phyloP scores from a whole-genome alignment of 2,113 vertebrate species.

The Lanius ludovicianus region DNA sequence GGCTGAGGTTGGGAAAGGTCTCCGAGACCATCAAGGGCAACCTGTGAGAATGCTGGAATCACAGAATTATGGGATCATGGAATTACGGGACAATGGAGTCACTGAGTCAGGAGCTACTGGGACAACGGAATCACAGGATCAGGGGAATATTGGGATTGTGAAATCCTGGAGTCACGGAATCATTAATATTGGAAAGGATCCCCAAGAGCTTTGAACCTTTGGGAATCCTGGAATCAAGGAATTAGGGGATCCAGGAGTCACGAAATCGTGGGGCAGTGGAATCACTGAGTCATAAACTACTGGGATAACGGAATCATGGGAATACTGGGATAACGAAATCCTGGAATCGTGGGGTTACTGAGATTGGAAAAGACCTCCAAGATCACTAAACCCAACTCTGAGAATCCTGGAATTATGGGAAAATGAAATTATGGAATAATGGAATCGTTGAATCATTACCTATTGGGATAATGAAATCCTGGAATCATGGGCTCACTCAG shows the following conservation, averaged over 20 bases:
- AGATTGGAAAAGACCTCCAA: too few species aligned
- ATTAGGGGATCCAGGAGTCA: background rate
- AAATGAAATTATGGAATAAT: too few species aligned
- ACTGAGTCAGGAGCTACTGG: too few species aligned
- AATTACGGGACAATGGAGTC: too few species aligned
- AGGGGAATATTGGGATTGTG: background rate
- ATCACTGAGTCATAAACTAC: fast-evolving
- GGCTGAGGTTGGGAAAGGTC: too few species aligned
- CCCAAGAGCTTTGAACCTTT: background rate
- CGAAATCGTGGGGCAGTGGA: too few species aligned
- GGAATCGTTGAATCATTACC: too few species aligned
- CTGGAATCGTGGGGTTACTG: background rate
- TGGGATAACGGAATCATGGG: background rate
- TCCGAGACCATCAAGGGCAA: too few species aligned
- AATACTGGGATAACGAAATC: background rate
- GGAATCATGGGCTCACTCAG: background rate
- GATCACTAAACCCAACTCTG: too few species aligned
- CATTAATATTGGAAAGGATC: background rate
- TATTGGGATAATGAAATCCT: background rate
- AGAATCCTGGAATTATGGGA: background rate
- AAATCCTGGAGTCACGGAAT: fast-evolving
- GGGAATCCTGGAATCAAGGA: background rate
- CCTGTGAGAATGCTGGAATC: too few species aligned
- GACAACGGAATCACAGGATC: too few species aligned
- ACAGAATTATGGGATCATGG: too few species aligned